Percentiles rank a stretch among this genome's conserved stretches.
phyloP scores from a whole-genome alignment of 1,140 invertebrate species.

The Tetraneura akinire region DNA sequence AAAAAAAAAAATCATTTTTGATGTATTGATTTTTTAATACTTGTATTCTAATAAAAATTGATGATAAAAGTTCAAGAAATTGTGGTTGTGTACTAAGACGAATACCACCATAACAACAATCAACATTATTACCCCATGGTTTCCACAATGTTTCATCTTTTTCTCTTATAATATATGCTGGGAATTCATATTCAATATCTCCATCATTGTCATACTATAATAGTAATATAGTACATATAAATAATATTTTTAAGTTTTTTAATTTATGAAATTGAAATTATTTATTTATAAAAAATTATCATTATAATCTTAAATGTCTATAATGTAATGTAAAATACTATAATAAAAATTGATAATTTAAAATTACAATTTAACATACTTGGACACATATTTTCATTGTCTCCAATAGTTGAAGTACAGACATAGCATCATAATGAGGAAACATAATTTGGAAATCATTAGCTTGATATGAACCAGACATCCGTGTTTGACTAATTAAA shows the following conservation, averaged over 20 bases:
- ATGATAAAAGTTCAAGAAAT: slow-evolving; percentile 38
- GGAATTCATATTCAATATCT: slow-evolving; percentile 79
- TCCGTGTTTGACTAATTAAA: slow-evolving; percentile 65
- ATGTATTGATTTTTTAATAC: background rate
- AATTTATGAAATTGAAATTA: no score
- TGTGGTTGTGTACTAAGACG: slow-evolving; percentile 63
- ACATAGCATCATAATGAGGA: slow-evolving; percentile 73
- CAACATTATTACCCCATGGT: slow-evolving; percentile 59
- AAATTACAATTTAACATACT: slow-evolving; percentile 58
- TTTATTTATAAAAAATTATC: no score
- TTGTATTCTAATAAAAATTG: slow-evolving; percentile 44
- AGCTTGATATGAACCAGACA: slow-evolving; percentile 75
- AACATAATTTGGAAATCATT: slow-evolving; percentile 79
- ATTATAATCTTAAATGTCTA: no score
- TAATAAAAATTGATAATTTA: slow-evolving; percentile 54
- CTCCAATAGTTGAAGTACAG: slow-evolving; percentile 71
- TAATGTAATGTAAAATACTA: no score
- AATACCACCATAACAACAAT: slow-evolving; percentile 71
- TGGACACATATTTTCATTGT: slow-evolving; percentile 72
- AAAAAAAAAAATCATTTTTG: background rate
- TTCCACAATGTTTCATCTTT: slow-evolving; percentile 74
- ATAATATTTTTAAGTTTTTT: no score
- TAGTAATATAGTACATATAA: background rate
- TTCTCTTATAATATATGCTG: slow-evolving; percentile 76
- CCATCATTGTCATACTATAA: slow-evolving; percentile 73